A percentile compares a stretch with the other conserved stretches of the same genome.
Conservation (phyloP, 2,113 vertebrate species). For the Cavia porcellus region DNA sequence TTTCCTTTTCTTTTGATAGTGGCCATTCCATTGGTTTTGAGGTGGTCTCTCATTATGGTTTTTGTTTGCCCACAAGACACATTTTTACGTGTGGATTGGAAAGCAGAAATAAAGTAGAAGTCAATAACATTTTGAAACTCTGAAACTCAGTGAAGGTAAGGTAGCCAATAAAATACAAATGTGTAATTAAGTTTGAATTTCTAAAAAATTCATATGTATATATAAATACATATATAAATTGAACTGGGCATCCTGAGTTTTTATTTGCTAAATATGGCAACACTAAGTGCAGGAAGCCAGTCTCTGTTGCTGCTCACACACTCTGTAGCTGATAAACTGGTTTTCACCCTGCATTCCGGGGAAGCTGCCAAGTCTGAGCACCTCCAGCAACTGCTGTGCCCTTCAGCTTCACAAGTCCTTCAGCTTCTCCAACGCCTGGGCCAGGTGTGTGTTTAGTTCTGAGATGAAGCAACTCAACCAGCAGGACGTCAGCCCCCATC, state of each 20-base stretch:
- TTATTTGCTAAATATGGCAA: not conserved
- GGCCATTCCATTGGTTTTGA: not conserved
- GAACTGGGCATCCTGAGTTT: not conserved
- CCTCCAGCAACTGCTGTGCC: not conserved
- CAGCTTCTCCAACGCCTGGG: not conserved
- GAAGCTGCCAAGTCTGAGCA: not conserved
- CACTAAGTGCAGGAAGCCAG: not conserved
- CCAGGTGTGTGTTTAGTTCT: not conserved
- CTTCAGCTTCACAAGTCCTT: not conserved
- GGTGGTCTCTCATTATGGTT: not conserved
- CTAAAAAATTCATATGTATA: not conserved
- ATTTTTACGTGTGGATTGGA: not conserved
- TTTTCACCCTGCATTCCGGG: rapidly evolving
- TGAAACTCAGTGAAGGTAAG: not conserved
- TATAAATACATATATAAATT: not conserved
- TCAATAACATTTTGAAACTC: not conserved
- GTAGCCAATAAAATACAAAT: not conserved
- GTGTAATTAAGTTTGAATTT: constrained; percentile 22
- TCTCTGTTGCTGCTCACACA: not conserved
- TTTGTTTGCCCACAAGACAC: not conserved
- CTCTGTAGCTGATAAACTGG: no score
- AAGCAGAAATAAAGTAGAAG: not conserved
- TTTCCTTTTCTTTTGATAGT: not conserved
- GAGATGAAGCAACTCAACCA: not conserved
- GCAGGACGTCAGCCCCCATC: not conserved